Evolutionary conservation across 2,113 vertebrate genomes (phyloP), one percentile per base, ranked within the genome.

Genomic region (Eudyptes chrysolophus): DNA sequence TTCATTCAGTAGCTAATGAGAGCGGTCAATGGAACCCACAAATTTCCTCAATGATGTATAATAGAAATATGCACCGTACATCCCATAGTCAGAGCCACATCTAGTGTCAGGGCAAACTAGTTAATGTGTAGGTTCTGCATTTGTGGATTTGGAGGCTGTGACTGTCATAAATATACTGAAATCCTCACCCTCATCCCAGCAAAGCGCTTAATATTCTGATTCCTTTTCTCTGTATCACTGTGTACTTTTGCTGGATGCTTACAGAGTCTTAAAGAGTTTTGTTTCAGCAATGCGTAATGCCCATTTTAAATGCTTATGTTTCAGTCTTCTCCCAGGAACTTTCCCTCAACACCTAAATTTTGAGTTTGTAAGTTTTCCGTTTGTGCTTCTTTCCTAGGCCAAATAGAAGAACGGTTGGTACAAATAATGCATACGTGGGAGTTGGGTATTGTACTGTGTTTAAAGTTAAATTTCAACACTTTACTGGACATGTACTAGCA

Each of bases 341-440:
- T 84, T 89, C 79, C 71, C 52, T 75, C 86, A 93, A 72, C 91
- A 79, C 87, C 85, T 90, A 7, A 78, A 80, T 94, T 97, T 95
- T 84, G 82, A 69, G 15, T 66, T 87, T 80, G 71, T 86, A 84
- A 87, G 16, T 94, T 94, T 97, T 93, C 81, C 52, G 40, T 92
- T 94, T 90, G 86, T 89, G n/a, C 78, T 94, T 71, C 70, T 97
- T 96, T 94, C 94, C 92, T 90, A 66, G 95, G 92, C 92, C 81
- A 95, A 94, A 71, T 54, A 62, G 83, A 65, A 95, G 94, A 93
- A 51, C 75, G 93, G 93, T 89, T 97, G 84, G 78, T 88, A 38
- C 38, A 95, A 84, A 94, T 92, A 86, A 52, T 7, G 30, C 57
- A 70, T 70, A 90, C n/a, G 46, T 93, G 90, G 96, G 97, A 97